Evolutionary conservation across 2,888 invertebrate genomes (phyloP).

Genomic region (Tridacna crocea): DNA sequence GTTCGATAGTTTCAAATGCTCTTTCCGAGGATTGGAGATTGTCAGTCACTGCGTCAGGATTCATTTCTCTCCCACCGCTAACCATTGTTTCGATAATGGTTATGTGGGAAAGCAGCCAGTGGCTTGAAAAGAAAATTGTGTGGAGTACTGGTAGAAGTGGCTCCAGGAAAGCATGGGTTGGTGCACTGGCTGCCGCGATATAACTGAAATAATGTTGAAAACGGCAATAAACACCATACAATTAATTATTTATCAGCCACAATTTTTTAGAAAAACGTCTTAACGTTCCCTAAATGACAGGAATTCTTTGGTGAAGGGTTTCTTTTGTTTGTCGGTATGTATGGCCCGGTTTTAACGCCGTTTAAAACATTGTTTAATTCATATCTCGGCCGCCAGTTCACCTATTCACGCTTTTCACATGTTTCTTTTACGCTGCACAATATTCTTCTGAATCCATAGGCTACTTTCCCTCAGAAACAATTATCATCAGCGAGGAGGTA

Average conservation of each 20-base stretch:
- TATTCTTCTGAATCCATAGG: too few species aligned
- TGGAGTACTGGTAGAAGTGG: not conserved
- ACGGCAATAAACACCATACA: too few species aligned
- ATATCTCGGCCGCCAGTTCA: not conserved
- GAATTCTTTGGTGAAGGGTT: too few species aligned
- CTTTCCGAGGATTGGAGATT: not conserved
- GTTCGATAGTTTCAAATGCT: too few species aligned
- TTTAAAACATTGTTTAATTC: not conserved
- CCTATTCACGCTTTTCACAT: not conserved
- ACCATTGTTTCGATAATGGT: too few species aligned
- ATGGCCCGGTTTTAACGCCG: not conserved
- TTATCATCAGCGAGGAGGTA: too few species aligned
- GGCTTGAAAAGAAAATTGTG: too few species aligned
- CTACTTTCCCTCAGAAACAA: too few species aligned
- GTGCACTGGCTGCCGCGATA: not conserved
- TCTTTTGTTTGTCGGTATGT: not conserved
- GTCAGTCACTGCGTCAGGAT: not conserved
- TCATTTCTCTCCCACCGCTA: not conserved
- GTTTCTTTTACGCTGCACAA: not conserved
- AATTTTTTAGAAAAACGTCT: not conserved
- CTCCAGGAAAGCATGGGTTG: not conserved
- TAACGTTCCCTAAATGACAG: too few species aligned
- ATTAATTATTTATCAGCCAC: not conserved
- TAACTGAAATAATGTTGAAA: too few species aligned
- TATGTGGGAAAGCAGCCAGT: too few species aligned